Conservation (phyloP, 1,140 invertebrate genomes). For the Chironomus tepperi region DNA sequence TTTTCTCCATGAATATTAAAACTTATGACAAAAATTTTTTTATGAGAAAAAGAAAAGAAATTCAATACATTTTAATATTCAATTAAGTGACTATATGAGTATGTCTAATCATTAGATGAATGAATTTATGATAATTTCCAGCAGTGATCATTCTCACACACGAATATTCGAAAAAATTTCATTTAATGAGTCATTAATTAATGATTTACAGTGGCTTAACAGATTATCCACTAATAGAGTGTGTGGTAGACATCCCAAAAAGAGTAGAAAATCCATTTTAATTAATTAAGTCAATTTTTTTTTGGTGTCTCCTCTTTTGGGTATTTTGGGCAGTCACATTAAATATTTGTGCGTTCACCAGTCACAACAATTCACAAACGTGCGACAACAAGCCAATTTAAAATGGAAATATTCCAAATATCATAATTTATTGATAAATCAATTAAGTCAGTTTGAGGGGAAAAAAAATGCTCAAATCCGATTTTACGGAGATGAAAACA, state of each 20-base stretch:
- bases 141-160: not conserved
- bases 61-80: too few species aligned
- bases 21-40: not conserved
- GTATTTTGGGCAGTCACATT: not conserved
- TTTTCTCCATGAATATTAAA: not conserved
- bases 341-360: too few species aligned
- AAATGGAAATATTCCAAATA: not conserved
- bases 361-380: too few species aligned
- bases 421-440: conserved; percentile 22
- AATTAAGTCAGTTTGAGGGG: not conserved
- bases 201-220: conserved; percentile 6
- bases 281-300: not conserved
- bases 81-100: too few species aligned
- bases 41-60: too few species aligned
- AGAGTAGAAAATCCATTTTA: not conserved
- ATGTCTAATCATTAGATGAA: too few species aligned
- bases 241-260: not conserved
- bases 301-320: not conserved
- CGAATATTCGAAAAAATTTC: not conserved
- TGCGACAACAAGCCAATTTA: not conserved
- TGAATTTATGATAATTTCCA: not conserved
- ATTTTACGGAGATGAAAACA: conserved; percentile 5
- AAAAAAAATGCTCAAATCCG: too few species aligned
- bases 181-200: conserved; percentile 14
- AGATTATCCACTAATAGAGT: not conserved